Evolutionary conservation across 2,888 invertebrate genomes (phyloP).

Genomic region (Nemapogon koenigi): DNA sequence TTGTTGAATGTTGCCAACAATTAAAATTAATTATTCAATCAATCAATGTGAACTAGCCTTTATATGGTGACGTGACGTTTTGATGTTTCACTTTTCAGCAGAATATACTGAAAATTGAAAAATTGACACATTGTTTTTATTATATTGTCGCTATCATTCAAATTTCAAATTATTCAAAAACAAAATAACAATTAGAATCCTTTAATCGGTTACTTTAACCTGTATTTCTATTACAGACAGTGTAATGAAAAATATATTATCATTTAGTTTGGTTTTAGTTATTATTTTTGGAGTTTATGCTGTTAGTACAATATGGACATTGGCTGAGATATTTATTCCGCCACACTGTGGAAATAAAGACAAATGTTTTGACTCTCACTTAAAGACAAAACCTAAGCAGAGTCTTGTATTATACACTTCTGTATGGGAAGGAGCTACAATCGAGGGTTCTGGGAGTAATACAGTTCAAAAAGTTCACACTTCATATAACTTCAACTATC

Average conservation of each 20-base stretch:
- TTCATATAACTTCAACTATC: slow-evolving; percentile 71
- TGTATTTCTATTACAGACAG: slow-evolving; percentile 4
- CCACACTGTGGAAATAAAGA: slow-evolving; percentile 71
- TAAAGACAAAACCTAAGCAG: slow-evolving; percentile 70
- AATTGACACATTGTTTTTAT: too few relatives aligned
- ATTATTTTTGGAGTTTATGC: slow-evolving; percentile 74
- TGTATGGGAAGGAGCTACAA: slow-evolving; percentile 60
- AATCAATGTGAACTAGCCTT: too few relatives aligned
- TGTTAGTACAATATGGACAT: slow-evolving; percentile 76
- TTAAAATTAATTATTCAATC: too few relatives aligned
- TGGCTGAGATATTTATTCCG: slow-evolving; percentile 75
- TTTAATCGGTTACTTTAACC: background rate
- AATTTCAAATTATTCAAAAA: too few relatives aligned
- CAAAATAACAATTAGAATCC: too few relatives aligned
- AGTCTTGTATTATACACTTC: slow-evolving; percentile 76
- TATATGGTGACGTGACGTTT: too few relatives aligned
- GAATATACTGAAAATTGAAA: too few relatives aligned
- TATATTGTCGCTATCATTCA: too few relatives aligned
- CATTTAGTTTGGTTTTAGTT: slow-evolving; percentile 68
- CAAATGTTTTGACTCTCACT: slow-evolving; percentile 73
- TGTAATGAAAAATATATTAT: too few relatives aligned
- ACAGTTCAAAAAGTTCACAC: slow-evolving; percentile 66
- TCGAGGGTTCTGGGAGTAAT: slow-evolving; percentile 44
- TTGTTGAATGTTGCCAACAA: too few relatives aligned
- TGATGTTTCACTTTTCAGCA: too few relatives aligned